Conservation (phyloP, 2,113 vertebrate species). For the Engraulis encrasicolus region DNA sequence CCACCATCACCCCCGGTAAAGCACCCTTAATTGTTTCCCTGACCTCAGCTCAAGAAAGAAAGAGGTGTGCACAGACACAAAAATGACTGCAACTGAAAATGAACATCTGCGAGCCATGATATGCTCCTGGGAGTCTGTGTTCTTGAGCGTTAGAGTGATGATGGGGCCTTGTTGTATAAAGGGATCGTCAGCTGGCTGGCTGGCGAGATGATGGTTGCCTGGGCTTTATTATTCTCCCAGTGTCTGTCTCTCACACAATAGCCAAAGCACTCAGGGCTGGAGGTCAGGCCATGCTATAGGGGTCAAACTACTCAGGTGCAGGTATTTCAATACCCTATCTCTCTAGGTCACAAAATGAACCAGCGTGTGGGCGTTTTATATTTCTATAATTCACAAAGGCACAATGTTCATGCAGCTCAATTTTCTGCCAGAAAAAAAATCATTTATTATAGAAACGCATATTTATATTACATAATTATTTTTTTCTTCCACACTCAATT, state of each 20-base stretch:
- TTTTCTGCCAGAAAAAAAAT: too few species aligned
- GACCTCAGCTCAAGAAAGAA: slow-evolving; percentile 62
- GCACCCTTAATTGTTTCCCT: slow-evolving; percentile 68
- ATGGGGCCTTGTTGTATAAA: too few species aligned
- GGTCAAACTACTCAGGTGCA: background rate
- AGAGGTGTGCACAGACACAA: slow-evolving; percentile 45
- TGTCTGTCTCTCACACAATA: background rate
- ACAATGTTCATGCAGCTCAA: background rate
- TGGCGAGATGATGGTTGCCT: background rate
- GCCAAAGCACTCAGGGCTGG: background rate
- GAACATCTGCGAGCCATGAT: slow-evolving; percentile 46
- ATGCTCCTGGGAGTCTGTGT: background rate
- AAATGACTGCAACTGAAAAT: slow-evolving; percentile 57
- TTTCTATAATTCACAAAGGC: background rate
- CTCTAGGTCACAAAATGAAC: background rate
- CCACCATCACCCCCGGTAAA: slow-evolving; percentile 60
- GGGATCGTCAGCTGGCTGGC: background rate
- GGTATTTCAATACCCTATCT: background rate
- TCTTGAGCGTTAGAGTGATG: background rate
- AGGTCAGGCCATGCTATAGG: background rate
- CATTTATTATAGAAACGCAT: too few species aligned
- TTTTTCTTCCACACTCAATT: background rate
- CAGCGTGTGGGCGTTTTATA: background rate
- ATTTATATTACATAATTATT: too few species aligned
- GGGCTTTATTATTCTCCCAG: background rate